Evolutionary conservation across 2,797 vertebrate species (phyloP).

Genomic region (Oreonectes daqikongensis): DNA sequence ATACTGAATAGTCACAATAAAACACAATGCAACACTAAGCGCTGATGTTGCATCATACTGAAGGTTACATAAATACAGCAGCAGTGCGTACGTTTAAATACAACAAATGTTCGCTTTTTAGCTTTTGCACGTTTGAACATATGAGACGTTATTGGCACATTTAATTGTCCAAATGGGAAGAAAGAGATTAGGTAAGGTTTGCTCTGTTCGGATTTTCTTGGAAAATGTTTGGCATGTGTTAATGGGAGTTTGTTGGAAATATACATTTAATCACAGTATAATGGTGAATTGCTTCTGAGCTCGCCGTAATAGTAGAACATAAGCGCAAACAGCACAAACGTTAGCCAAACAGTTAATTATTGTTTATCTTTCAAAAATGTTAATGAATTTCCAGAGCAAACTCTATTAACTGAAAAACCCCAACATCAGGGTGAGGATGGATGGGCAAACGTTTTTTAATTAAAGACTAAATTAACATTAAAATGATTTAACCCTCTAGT

Average conservation of each 20-base stretch:
- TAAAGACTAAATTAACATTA: background rate
- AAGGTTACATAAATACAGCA: conserved; percentile 12
- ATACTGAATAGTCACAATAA: background rate
- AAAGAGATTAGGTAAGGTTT: background rate
- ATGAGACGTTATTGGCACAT: background rate
- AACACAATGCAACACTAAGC: background rate
- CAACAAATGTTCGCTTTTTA: background rate
- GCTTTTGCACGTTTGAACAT: background rate
- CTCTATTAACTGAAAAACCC: background rate
- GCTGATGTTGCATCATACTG: conserved; percentile 4
- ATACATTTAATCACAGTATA: conserved; percentile 34
- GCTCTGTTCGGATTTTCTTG: background rate
- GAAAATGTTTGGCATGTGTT: background rate
- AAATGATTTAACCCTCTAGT: background rate
- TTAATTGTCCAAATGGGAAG: conserved; percentile 6
- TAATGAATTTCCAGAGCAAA: background rate
- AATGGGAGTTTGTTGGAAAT: conserved; percentile 12
- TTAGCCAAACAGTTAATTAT: conserved; percentile 15
- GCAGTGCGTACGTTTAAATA: background rate
- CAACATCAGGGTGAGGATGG: background rate
- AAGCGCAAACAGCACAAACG: background rate
- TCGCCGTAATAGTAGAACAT: background rate
- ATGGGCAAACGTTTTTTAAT: no score
- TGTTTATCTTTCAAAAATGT: background rate
- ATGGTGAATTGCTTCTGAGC: background rate